Base-by-base conservation (phyloP, 2,888 invertebrate genomes). In the Selenia dentaria region DNA sequence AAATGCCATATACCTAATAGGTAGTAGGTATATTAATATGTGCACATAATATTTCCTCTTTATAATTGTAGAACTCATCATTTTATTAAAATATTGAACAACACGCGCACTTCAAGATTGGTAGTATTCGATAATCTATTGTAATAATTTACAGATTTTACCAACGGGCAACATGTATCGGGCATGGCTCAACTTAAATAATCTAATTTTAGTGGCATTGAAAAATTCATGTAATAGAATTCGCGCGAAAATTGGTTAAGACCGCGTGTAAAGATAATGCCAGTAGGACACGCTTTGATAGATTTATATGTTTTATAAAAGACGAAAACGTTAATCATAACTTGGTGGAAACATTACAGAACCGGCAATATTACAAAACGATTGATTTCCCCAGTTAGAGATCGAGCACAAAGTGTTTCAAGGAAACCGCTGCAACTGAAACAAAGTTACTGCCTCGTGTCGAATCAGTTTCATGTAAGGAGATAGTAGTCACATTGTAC, bases 181-280 rank as follows among this genome's bases (percentile, higher is more conserved):
- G n/a, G n/a, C n/a, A n/a, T n/a, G n/a, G n/a, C n/a, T n/a, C n/a
- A n/a, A n/a, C n/a, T n/a, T n/a, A n/a, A n/a, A n/a, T n/a, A n/a
- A n/a, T n/a, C n/a, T n/a, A n/a, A n/a, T n/a, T n/a, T n/a, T n/a
- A n/a, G n/a, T n/a, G n/a, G n/a, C n/a, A n/a, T n/a, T n/a, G n/a
- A n/a, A n/a, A n/a, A n/a, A n/a, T n/a, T n/a, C n/a, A n/a, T n/a
- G n/a, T 1, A 20, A 42, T 11, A 4, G 12, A 27, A 34, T 41
- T 44, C 25, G 46, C 26, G 36, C 18, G 28, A 20, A 37, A 44
- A 41, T 39, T 32, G 31, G 13, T 26, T 32, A 24, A 39, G 27
- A 32, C 29, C 39, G 35, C 42, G 38, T 44, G 35, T 13, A 39
- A 47, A 36, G 41, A 47, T 44, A n/a, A n/a, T n/a, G n/a, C 42